Conservation (phyloP, 1,140 invertebrate genomes). For the Phenacoccus solenopsis region DNA sequence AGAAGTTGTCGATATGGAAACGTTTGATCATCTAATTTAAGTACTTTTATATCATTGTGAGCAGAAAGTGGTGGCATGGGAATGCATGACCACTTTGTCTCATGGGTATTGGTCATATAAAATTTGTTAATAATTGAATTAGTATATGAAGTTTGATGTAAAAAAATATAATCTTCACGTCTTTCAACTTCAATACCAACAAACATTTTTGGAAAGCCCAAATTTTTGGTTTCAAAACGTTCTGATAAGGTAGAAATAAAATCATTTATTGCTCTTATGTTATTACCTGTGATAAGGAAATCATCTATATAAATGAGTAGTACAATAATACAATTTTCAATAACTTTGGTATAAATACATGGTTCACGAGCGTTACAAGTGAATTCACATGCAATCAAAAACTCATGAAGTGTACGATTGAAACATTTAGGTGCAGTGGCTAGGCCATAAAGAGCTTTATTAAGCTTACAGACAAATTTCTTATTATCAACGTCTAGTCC, state of each 20-base stretch:
- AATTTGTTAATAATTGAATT: conserved; percentile 27
- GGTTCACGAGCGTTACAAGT: conserved; percentile 22
- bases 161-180: conserved; percentile 21
- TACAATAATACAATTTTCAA: conserved; percentile 12
- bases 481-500: not conserved
- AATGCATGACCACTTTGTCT: conserved; percentile 27
- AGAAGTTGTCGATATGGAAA: conserved; percentile 28
- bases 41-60: not conserved
- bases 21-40: conserved; percentile 19
- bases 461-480: conserved; percentile 9
- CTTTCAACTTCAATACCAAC: conserved; percentile 30
- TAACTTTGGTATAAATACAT: conserved; percentile 24
- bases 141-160: conserved; percentile 27
- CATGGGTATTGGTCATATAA: conserved; percentile 28
- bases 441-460: conserved; percentile 26
- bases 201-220: conserved; percentile 24
- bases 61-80: conserved; percentile 21
- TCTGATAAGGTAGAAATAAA: conserved; percentile 22
- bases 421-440: conserved; percentile 30
- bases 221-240: conserved; percentile 26
- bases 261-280: conserved; percentile 23
- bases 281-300: conserved; percentile 27
- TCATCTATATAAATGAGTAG: conserved; percentile 33
- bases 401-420: conserved; percentile 29
- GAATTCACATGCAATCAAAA: conserved; percentile 28